Evolutionary conservation across 2,888 invertebrate genomes (phyloP).

Genomic region (Drosophila mayaguana): DNA sequence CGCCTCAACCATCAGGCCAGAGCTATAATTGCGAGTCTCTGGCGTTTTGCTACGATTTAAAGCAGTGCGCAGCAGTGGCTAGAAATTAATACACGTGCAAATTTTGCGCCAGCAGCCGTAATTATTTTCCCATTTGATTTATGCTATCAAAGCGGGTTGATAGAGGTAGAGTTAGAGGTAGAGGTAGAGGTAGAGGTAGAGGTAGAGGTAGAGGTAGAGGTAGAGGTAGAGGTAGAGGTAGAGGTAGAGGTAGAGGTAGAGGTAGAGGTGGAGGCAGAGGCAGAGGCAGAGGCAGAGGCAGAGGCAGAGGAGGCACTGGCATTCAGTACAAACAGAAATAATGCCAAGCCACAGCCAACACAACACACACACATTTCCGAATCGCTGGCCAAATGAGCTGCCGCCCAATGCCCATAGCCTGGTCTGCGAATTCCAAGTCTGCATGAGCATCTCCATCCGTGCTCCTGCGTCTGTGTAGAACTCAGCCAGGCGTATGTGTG

Average conservation of each 20-base stretch:
- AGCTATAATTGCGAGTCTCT: constrained; percentile 48
- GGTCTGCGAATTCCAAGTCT: constrained; percentile 17
- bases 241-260: not conserved
- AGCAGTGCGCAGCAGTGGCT: constrained; percentile 36
- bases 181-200: not conserved
- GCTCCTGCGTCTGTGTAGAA: constrained; percentile 11
- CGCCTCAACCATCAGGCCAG: constrained; percentile 45
- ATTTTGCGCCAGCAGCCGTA: constrained; percentile 75
- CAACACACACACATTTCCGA: constrained; percentile 72
- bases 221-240: not conserved
- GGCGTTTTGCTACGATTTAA: constrained; percentile 72
- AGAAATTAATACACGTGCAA: constrained; percentile 78
- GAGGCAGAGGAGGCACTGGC: not conserved
- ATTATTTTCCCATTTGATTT: constrained; percentile 82
- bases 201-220: not conserved
- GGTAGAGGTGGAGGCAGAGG: not conserved
- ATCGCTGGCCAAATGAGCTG: constrained; percentile 65
- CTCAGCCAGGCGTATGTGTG: constrained; percentile 64
- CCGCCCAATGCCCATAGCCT: constrained; percentile 1
- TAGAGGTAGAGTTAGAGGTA: too few relatives aligned
- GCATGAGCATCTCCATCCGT: constrained; percentile 15
- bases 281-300: not conserved
- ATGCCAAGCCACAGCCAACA: constrained; percentile 32
- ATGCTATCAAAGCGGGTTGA: constrained; percentile 65
- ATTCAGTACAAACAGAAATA: constrained; percentile 17